These are phyloP conservation scores for Agrypnus murinus DNA, from an alignment of 2,888 invertebrate species.

Conservation along the genomic window DNA sequence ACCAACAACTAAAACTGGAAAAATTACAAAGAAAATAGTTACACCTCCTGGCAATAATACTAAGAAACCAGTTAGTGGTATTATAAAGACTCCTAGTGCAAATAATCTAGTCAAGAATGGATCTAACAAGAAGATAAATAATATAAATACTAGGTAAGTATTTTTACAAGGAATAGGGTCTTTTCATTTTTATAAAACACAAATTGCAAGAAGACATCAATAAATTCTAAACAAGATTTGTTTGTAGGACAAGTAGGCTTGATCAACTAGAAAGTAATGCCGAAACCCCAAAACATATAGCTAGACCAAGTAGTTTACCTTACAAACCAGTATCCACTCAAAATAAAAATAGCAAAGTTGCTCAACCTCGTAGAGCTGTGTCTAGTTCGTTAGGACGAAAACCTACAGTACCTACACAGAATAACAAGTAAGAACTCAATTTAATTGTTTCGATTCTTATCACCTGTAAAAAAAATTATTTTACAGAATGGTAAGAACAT, in stretches of 20 bases:
- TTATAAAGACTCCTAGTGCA: conserved; percentile 43
- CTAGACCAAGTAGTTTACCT: conserved; percentile 81
- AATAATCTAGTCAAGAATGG: conserved; percentile 55
- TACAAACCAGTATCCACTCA: conserved; percentile 74
- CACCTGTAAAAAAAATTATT: conserved; percentile 7
- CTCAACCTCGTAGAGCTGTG: conserved; percentile 78
- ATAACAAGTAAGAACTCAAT: conserved; percentile 70
- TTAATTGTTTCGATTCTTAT: not conserved
- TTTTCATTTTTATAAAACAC: no score
- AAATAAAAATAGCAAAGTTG: conserved; percentile 65
- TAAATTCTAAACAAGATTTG: not conserved
- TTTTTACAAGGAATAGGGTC: no score
- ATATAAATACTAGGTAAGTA: conserved; percentile 59
- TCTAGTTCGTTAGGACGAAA: conserved; percentile 79
- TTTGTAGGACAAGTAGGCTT: conserved; percentile 76
- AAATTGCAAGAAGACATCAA: no score
- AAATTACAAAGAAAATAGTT: conserved; percentile 69
- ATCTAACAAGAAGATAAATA: conserved; percentile 53
- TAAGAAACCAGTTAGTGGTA: conserved; percentile 47
- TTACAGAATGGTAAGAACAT: conserved; percentile 81
- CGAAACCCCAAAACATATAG: conserved; percentile 69
- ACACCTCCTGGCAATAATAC: conserved; percentile 63
- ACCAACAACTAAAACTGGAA: conserved; percentile 54
- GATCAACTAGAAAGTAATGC: conserved; percentile 73
- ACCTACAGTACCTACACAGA: conserved; percentile 66